A percentile compares a stretch with the other conserved stretches of the same genome.
phyloP scores from a whole-genome alignment of 2,888 invertebrate genomes.

The Orchesellides sinensis region DNA sequence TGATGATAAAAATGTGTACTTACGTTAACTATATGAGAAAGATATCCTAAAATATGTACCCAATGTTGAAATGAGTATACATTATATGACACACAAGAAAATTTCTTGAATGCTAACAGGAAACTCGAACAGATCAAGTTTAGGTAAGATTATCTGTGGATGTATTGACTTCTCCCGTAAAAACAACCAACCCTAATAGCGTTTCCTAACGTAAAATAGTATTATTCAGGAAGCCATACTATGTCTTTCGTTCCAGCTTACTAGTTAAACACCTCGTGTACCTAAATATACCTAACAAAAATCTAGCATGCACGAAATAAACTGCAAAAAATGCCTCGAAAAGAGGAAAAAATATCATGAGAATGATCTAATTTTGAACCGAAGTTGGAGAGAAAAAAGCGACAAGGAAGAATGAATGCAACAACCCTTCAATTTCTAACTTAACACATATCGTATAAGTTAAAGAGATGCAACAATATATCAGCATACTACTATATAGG shows the following conservation, averaged over 20 bases:
- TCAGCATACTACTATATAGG: conserved; percentile 5
- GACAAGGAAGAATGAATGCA: conserved; percentile 2
- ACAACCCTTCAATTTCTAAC: conserved; percentile 21
- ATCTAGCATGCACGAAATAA: background rate
- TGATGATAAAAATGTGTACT: no score
- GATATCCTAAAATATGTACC: no score
- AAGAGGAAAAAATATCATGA: conserved; percentile 2
- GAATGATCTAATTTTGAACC: conserved; percentile 54
- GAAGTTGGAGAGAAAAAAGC: conserved; percentile 4
- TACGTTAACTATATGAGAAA: no score
- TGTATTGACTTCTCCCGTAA: background rate
- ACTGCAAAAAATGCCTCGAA: conserved; percentile 9
- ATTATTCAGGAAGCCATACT: no score
- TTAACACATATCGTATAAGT: background rate
- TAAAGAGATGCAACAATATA: no score
- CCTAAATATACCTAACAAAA: background rate
- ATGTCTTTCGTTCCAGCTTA: no score
- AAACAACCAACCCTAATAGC: background rate
- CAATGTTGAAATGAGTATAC: no score
- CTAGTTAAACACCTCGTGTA: background rate
- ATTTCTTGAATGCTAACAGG: background rate
- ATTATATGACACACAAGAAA: no score
- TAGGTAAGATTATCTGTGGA: background rate
- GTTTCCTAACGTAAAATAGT: background rate
- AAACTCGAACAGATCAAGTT: no score